Conservation (phyloP, 2,888 invertebrate species). For the Beris morrisii region DNA sequence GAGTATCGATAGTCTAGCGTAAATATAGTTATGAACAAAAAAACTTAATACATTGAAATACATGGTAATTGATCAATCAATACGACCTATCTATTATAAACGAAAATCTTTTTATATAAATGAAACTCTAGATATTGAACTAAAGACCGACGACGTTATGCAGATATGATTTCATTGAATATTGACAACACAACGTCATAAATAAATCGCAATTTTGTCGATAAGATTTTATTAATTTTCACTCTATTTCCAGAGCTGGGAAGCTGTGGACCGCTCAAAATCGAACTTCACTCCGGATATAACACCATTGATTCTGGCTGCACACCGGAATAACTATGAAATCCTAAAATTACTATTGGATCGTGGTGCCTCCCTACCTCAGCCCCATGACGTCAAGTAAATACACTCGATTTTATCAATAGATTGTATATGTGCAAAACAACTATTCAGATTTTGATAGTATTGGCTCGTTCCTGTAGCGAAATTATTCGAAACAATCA, state of each 20-base stretch:
- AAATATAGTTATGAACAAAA: too few relatives aligned
- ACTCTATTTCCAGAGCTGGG: conserved; percentile 72
- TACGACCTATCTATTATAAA: too few relatives aligned
- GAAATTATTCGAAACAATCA: too few relatives aligned
- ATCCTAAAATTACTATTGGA: conserved; percentile 92
- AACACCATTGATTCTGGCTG: conserved; percentile 91
- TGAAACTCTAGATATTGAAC: too few relatives aligned
- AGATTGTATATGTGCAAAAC: conserved; percentile 36
- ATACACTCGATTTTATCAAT: conserved; percentile 45
- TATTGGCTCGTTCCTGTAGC: not conserved
- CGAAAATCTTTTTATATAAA: too few relatives aligned
- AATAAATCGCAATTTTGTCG: not conserved
- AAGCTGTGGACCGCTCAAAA: conserved; percentile 74
- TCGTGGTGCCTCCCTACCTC: conserved; percentile 86
- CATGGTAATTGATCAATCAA: too few relatives aligned
- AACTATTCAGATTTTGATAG: not conserved
- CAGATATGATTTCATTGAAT: too few relatives aligned
- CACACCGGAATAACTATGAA: conserved; percentile 96
- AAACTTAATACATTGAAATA: too few relatives aligned
- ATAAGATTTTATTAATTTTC: not conserved
- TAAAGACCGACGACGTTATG: too few relatives aligned
- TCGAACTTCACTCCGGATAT: conserved; percentile 93
- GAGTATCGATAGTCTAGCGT: too few relatives aligned
- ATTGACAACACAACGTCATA: too few relatives aligned
- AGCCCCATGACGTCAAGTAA: conserved; percentile 90